Base-by-base conservation (phyloP, 2,113 vertebrate species). In the Lipophrys pholis region DNA sequence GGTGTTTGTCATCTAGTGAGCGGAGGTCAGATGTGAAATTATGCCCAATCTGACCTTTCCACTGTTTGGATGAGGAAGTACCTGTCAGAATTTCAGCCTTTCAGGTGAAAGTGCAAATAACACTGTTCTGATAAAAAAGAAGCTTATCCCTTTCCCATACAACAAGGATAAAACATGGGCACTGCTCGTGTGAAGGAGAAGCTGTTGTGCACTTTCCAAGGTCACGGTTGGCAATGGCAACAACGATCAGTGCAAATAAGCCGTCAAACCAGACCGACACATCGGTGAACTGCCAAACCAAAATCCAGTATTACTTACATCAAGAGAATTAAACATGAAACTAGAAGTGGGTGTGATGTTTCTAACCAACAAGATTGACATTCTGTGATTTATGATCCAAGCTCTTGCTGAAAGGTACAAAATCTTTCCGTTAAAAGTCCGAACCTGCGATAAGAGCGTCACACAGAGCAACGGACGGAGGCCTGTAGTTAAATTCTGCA, bases 101-200 rank as follows among this genome's bases (percentile, higher is more conserved):
- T 80, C 48, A 85, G 85, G 82, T 85, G 68, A 86, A 89, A 88
- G 85, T 77, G 81, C 78, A 82, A 79, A 80, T 51, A 71, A 60
- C 77, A 80, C 69, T 11, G 38, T 66, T 65, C 38, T 76, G 75
- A 83, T 79, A 80, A 84, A 84, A 67, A 71, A 35, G 39, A 55
- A 62, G 21, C 55, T 17, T 16, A 50, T 49, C 10, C 15, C 66
- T 68, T 70, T 76, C 35, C 61, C 56, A 59, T 59, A 39, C 58
- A 36, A 11, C 36, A 11, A 53, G 60, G 51, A 78, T 15, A 54
- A 51, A 60, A 58, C 11, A 5, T 8, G 54, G 15, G 43, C 2
- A 1, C 51, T 65, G 49, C 40, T 38, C 7, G 41, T 9, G 1
- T 16, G 48, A 36, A 52, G 61, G 21, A 48, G 38, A 64, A 51